phyloP scores from a whole-genome alignment of 2,113 vertebrate genomes.

The Solea solea region DNA sequence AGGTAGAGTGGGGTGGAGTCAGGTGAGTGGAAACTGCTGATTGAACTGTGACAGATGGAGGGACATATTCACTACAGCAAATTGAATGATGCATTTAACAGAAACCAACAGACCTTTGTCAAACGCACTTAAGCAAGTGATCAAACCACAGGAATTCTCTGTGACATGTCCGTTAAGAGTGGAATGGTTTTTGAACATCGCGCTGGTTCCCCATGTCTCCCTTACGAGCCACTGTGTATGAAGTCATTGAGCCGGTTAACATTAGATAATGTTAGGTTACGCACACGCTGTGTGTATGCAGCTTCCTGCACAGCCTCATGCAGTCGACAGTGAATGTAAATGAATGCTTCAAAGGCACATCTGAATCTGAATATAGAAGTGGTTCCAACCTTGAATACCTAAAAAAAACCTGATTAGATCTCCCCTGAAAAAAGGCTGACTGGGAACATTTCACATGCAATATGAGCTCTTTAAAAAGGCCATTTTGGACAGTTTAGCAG shows the following conservation, averaged over 20 bases:
- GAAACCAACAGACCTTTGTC: not conserved
- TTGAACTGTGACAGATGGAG: too few species aligned
- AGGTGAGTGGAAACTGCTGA: too few species aligned
- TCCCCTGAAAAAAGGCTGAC: not conserved
- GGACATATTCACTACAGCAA: too few species aligned
- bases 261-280: slow-evolving; percentile 10
- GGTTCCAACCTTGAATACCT: slow-evolving; percentile 1
- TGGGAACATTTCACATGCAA: not conserved
- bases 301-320: not conserved
- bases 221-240: not conserved
- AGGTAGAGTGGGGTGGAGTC: too few species aligned
- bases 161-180: not conserved
- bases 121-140: not conserved
- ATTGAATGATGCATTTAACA: too few species aligned
- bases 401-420: too few species aligned
- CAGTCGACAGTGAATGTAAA: not conserved
- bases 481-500: too few species aligned
- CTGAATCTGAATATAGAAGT: slow-evolving; percentile 28
- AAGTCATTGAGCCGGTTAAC: not conserved
- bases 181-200: not conserved
- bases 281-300: not conserved
- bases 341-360: slow-evolving; percentile 11
- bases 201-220: not conserved
- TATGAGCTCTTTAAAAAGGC: not conserved
- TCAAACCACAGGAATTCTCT: not conserved